Base-by-base conservation (phyloP, 1,140 invertebrate genomes). In the Lasioglossum baleicum region DNA sequence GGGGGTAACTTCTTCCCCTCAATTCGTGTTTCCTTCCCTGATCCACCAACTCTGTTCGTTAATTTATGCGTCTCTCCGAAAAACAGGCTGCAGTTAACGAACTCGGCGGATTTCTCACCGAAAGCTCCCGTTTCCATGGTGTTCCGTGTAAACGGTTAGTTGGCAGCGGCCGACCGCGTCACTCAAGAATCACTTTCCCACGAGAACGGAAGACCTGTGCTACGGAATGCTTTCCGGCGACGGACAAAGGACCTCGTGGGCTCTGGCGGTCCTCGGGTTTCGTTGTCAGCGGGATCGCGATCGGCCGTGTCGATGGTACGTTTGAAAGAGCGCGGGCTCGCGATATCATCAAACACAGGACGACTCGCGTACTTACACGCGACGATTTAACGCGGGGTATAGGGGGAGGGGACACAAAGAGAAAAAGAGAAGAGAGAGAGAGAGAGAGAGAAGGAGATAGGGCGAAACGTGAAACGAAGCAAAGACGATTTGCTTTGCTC, bases 241-340 rank as follows among this genome's bases (percentile, higher is more conserved):
- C 83, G 82, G 74, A 84, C 87, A 86, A 86, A 87, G 51, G 11
- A 8, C 78, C 79, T 82, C 76, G 81, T 64, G 68, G 68, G 67
- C 56, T 20, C 31, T 2, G 48, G 69, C 20, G 48, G 83, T 86
- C 84, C 44, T 13, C 44, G 44, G 44, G 44, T 48, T 48, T 48
- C 11, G 20, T 22, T 87, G 87, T 89, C 85, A 75, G 83, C 68
- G 81, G 61, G 58, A 75, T 48, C 56, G 60, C n/a, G 72, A 68
- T 79, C 31, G 48, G 48, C n/a, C 31, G 44, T 31, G 61, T 78
- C 68, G 75, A 72, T 70, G 22, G 40, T 26, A 70, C 17, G 15
- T 31, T 22, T 0, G 26, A 26, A 26, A 15, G 20, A 35, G 71
- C 66, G 22, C 6, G 20, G 15, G 15, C 26, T 56, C 44, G 35